Percentiles rank a stretch among this genome's conserved stretches.
Evolutionary conservation across 2,797 vertebrate genomes (phyloP).

Genomic region (Agapornis canus): DNA sequence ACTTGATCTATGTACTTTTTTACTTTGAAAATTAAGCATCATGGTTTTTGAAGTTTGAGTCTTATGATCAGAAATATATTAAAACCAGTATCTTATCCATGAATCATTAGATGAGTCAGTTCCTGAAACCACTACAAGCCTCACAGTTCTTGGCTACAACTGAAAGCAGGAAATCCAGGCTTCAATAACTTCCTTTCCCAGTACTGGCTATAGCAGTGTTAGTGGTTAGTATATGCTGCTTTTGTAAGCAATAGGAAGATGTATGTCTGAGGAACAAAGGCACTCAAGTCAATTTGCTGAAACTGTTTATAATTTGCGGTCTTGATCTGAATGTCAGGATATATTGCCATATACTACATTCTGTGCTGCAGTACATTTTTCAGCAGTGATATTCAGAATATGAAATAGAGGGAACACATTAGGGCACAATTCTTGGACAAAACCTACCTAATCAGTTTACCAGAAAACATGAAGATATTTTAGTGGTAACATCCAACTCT

Average conservation of each 20-base stretch:
- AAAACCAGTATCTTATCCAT: slow-evolving; percentile 88
- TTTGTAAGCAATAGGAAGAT: slow-evolving; percentile 85
- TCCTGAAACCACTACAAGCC: slow-evolving; percentile 94
- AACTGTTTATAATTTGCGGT: slow-evolving; percentile 90
- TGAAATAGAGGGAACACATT: slow-evolving; percentile 11
- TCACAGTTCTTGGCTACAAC: slow-evolving; percentile 89
- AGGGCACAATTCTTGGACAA: slow-evolving; percentile 6
- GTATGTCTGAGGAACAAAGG: slow-evolving; percentile 86
- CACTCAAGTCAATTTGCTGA: slow-evolving; percentile 85
- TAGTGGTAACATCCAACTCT: neutral
- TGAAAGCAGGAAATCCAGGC: slow-evolving; percentile 95
- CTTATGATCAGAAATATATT: slow-evolving; percentile 83
- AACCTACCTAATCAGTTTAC: slow-evolving; percentile 43
- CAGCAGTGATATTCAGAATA: slow-evolving; percentile 76
- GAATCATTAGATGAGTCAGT: slow-evolving; percentile 96
- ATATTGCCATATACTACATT: slow-evolving; percentile 76
- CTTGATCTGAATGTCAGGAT: slow-evolving; percentile 84
- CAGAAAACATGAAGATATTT: neutral
- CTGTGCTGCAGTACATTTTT: slow-evolving; percentile 44
- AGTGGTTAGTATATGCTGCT: slow-evolving; percentile 83
- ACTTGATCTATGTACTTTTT: neutral
- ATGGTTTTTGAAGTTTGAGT: slow-evolving; percentile 75
- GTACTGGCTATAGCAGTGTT: slow-evolving; percentile 80
- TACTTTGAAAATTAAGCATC: slow-evolving; percentile 56
- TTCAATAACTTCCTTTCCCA: slow-evolving; percentile 97